These are phyloP conservation scores for Cataglyphis cursor DNA, from an alignment of 2,888 invertebrate species.

Conservation along the genomic window DNA sequence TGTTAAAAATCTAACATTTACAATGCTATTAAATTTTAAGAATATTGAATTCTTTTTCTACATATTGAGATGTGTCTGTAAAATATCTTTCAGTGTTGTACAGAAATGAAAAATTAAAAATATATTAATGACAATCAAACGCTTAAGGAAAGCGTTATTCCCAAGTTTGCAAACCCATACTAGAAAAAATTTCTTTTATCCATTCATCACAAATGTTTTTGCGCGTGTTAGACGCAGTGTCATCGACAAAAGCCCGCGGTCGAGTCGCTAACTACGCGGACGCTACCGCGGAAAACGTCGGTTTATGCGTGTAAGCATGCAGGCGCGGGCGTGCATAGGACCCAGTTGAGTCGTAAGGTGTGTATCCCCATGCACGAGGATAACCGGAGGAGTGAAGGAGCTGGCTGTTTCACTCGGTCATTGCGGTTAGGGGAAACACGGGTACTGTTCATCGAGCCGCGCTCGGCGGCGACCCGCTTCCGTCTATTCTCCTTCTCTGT, in stretches of 20 bases:
- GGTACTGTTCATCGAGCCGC: slow-evolving; percentile 66
- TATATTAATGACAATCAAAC: neutral
- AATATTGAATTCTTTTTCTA: neutral
- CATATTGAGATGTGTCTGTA: neutral
- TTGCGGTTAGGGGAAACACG: slow-evolving; percentile 63
- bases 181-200: neutral
- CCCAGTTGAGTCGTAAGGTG: slow-evolving; percentile 48
- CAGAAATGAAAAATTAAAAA: neutral
- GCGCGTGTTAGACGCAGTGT: neutral
- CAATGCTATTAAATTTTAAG: neutral
- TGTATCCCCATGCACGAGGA: slow-evolving; percentile 9
- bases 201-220: neutral
- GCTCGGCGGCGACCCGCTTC: slow-evolving; percentile 41
- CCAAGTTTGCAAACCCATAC: neutral
- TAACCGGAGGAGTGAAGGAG: slow-evolving; percentile 40
- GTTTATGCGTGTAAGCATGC: slow-evolving; percentile 39
- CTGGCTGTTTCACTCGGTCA: slow-evolving; percentile 17
- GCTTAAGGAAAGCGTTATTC: neutral
- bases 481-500: neutral
- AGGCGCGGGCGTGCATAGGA: slow-evolving; percentile 5
- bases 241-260: slow-evolving; percentile 5
- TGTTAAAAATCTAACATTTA: neutral
- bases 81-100: neutral
- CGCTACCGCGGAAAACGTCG: slow-evolving; percentile 22
- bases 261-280: slow-evolving; percentile 17